Percentiles rank a stretch among this genome's conserved stretches.
phyloP scores from a whole-genome alignment of 2,888 invertebrate species.

The Lasius fuliginosus region DNA sequence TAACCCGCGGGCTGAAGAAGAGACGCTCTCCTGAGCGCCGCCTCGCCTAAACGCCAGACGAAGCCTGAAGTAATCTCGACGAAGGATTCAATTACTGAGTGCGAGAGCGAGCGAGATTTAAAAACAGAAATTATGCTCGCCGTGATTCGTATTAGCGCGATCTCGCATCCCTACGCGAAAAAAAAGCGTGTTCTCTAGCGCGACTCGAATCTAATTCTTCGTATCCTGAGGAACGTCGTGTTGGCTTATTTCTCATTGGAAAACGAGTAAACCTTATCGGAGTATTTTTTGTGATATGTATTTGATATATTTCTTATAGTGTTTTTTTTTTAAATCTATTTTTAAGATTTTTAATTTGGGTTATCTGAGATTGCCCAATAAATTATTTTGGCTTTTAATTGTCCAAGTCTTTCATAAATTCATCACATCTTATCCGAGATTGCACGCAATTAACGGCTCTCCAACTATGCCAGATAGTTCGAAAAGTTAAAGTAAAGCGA shows the following conservation, averaged over 20 bases:
- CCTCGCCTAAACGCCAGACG: slow-evolving; percentile 67
- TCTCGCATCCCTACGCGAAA: background rate
- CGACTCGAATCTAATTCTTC: slow-evolving; percentile 40
- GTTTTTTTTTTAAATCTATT: background rate
- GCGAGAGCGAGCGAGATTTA: slow-evolving; percentile 80
- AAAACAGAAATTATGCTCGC: slow-evolving; percentile 83
- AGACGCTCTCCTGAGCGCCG: slow-evolving; percentile 62
- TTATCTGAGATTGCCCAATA: background rate
- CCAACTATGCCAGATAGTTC: slow-evolving; percentile 45
- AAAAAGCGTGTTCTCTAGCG: slow-evolving; percentile 19
- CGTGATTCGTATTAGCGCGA: slow-evolving; percentile 76
- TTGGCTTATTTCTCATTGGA: background rate
- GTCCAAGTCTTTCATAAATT: slow-evolving; percentile 25
- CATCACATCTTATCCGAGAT: slow-evolving; percentile 30
- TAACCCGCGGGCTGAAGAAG: slow-evolving; percentile 82
- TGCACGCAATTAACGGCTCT: slow-evolving; percentile 38
- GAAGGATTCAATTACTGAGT: slow-evolving; percentile 84
- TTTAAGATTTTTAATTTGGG: background rate
- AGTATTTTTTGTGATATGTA: background rate
- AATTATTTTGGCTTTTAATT: slow-evolving; percentile 40
- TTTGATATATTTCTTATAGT: background rate
- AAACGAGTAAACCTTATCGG: background rate
- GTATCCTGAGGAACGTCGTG: slow-evolving; percentile 1
- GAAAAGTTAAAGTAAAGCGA: slow-evolving; percentile 34
- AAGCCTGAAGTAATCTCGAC: slow-evolving; percentile 83